Percentiles rank a stretch among this genome's conserved stretches.
phyloP scores from a whole-genome alignment of 2,113 vertebrate species.

The Dasyurus viverrinus region DNA sequence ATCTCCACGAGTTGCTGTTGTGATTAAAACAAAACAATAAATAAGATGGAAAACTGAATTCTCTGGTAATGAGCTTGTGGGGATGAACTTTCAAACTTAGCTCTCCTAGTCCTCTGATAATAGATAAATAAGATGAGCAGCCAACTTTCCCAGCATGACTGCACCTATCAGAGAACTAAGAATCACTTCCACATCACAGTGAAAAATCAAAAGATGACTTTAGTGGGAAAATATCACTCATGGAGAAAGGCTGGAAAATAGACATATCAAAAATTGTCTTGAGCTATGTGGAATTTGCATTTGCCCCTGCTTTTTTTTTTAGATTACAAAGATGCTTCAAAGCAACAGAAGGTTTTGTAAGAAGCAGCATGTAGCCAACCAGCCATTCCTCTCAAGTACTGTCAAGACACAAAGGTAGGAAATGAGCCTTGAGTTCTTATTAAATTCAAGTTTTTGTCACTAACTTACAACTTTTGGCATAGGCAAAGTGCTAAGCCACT shows the following conservation, averaged over 20 bases:
- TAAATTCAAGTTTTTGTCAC: neutral
- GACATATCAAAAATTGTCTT: neutral
- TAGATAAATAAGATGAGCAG: neutral
- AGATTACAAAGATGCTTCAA: constrained; percentile 64
- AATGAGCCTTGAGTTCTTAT: neutral
- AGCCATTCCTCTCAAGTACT: neutral
- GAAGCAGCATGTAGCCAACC: constrained; percentile 15
- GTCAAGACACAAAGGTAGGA: constrained; percentile 41
- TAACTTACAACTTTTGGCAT: neutral
- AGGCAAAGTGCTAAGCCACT: neutral
- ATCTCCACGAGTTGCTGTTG: neutral
- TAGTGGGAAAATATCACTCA: neutral
- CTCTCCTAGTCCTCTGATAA: neutral
- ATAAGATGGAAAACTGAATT: neutral
- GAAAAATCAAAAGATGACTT: neutral
- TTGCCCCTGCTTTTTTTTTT: neutral
- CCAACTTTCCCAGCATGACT: neutral
- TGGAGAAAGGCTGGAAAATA: neutral
- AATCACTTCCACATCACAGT: neutral
- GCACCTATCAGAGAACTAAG: neutral
- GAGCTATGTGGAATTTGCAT: neutral
- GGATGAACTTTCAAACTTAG: neutral
- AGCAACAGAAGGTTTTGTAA: constrained; percentile 60
- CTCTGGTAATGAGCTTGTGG: neutral
- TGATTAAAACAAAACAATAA: neutral